Evolutionary conservation across 2,888 invertebrate species (phyloP), one percentile per base, ranked within the genome.

Genomic region (Dryomyza anilis): DNA sequence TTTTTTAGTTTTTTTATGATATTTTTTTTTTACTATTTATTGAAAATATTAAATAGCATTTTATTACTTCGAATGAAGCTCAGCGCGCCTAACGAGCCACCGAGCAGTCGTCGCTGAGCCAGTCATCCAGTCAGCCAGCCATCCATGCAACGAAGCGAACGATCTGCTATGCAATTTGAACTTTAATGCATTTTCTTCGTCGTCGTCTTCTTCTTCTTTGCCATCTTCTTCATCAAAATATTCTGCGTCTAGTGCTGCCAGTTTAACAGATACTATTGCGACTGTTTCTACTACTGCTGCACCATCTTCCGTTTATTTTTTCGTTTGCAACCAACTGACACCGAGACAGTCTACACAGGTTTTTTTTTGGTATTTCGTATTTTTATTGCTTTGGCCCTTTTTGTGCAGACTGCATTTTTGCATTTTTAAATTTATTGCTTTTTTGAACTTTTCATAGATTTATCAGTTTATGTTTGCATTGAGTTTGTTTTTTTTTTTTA

Each of bases 371-470:
- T 53, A 12, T 16, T 23, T 14, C n/a, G n/a, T n/a, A n/a, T n/a
- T n/a, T n/a, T n/a, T n/a, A n/a, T n/a, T n/a, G n/a, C n/a, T n/a
- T n/a, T n/a, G n/a, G 27, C 10, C 27, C 25, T 19, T 33, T 21
- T 29, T 46, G 19, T 58, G 27, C 21, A 46, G 29, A 46, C 46
- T 45, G 29, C 27, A 6, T 45, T 27, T 57, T 55, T 55, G 2
- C 25, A 14, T 23, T 36, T 36, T 39, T 23, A 16, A 45, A 60
- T 60, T 60, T 60, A 48, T 60, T 21, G 59, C 50, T 23, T 23
- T 48, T 60, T 60, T 60, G 59, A 60, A 48, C 59, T 60, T 60
- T 60, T 60, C 25, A 48, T 46, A 50, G 23, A 33, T 60, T 48
- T 48, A 60, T 48, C 59, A 48, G 46, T 29, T 46, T 10, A 57